Percentiles rank a stretch among this genome's conserved stretches.
Evolutionary conservation across 1,140 invertebrate genomes (phyloP).

Genomic region (Drosophila lowei): DNA sequence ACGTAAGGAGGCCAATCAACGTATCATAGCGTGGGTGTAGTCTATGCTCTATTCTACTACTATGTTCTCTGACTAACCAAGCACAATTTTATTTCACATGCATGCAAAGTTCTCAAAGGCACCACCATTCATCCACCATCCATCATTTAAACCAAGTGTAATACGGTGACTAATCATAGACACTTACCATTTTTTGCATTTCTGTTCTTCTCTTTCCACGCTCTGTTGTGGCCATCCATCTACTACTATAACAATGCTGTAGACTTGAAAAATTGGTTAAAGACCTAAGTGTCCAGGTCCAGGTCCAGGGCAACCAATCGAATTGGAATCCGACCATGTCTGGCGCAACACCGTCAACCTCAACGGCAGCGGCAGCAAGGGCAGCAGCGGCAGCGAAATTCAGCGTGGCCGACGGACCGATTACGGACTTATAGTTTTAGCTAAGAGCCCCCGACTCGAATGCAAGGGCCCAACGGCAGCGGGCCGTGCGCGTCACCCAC

Average conservation of each 20-base stretch:
- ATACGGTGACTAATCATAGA: conserved; percentile 54
- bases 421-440: conserved; percentile 83
- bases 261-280: conserved; percentile 83
- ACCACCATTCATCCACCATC: conserved; percentile 13
- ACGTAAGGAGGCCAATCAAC: conserved; percentile 84
- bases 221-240: neutral
- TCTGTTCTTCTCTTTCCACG: conserved; percentile 61
- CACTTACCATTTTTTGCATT: conserved; percentile 66
- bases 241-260: conserved; percentile 39
- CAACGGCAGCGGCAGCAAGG: conserved; percentile 7
- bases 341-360: neutral
- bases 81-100: conserved; percentile 50
- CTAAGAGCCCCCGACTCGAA: conserved; percentile 39
- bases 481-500: conserved; percentile 55
- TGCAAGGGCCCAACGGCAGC: conserved; percentile 1
- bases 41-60: conserved; percentile 66
- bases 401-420: conserved; percentile 69
- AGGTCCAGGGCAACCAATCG: conserved; percentile 45
- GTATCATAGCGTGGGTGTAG: conserved; percentile 84
- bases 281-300: conserved; percentile 64
- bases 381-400: conserved; percentile 43
- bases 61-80: conserved; percentile 34
- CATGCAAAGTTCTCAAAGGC: conserved; percentile 19
- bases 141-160: conserved; percentile 3
- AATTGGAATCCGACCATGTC: conserved; percentile 38